Percentiles rank a stretch among this genome's conserved stretches.
These are phyloP conservation scores for Laothoe populi DNA, from an alignment of 2,888 invertebrate genomes.

Conservation along the genomic window DNA sequence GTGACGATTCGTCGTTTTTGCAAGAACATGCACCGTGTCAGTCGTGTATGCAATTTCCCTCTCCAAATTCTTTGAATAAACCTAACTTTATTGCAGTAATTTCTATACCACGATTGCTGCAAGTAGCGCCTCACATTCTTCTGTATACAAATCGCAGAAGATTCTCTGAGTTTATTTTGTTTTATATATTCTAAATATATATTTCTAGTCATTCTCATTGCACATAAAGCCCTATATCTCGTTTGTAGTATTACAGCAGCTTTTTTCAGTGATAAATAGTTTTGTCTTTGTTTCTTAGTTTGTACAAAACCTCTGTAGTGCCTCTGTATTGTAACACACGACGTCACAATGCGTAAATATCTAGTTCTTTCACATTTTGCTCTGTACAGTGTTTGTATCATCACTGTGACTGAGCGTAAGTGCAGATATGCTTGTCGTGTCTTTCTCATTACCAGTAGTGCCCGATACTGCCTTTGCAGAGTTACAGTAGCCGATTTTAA, in stretches of 20 bases:
- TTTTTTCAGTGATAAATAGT: conserved; percentile 53
- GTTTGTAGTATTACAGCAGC: conserved; percentile 65
- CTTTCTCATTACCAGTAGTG: conserved; percentile 45
- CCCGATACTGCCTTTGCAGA: conserved; percentile 73
- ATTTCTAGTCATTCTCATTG: conserved; percentile 59
- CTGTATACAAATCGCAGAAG: conserved; percentile 64
- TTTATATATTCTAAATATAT: conserved; percentile 11
- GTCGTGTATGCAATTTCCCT: conserved; percentile 64
- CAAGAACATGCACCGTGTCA: conserved; percentile 61
- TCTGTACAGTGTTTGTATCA: conserved; percentile 71
- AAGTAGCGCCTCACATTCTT: conserved; percentile 65
- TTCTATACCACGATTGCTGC: conserved; percentile 54
- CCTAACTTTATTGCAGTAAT: conserved; percentile 55
- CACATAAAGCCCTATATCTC: conserved; percentile 63
- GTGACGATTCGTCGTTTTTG: conserved; percentile 59
- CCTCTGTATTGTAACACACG: conserved; percentile 10
- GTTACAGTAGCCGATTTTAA: conserved; percentile 56
- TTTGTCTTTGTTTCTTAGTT: conserved; percentile 45
- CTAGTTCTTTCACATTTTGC: conserved; percentile 52
- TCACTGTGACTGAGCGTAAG: conserved; percentile 43
- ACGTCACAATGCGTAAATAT: conserved; percentile 40
- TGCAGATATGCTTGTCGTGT: neutral
- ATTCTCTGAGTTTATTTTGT: conserved; percentile 45
- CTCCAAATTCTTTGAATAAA: conserved; percentile 73
- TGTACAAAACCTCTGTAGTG: conserved; percentile 1